A percentile compares a stretch with the other conserved stretches of the same genome.
These are phyloP conservation scores for Solen grandis DNA, from an alignment of 1,140 invertebrate species.

Conservation along the genomic window DNA sequence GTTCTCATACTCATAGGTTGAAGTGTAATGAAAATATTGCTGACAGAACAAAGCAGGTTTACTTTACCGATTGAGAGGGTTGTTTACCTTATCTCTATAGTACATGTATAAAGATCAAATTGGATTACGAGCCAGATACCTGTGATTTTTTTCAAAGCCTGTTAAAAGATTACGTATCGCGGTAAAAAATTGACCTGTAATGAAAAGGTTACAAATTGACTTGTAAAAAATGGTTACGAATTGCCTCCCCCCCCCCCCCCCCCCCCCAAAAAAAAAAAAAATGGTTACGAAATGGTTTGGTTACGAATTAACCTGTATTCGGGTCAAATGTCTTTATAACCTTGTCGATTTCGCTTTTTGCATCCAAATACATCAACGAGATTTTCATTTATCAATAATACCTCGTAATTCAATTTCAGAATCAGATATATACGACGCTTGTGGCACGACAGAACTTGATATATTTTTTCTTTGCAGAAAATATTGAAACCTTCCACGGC, in stretches of 20 bases:
- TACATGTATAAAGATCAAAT: too few relatives aligned
- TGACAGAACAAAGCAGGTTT: too few relatives aligned
- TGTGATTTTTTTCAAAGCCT: neutral
- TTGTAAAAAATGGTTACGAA: neutral
- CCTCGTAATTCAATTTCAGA: neutral
- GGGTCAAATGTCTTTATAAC: too few relatives aligned
- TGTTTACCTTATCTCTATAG: too few relatives aligned
- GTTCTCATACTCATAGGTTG: too few relatives aligned
- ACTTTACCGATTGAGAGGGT: neutral
- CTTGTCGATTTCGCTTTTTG: neutral
- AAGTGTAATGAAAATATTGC: too few relatives aligned
- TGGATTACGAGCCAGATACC: too few relatives aligned
- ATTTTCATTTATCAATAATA: neutral
- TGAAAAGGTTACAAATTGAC: too few relatives aligned
- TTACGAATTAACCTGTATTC: neutral
- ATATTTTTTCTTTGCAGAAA: neutral
- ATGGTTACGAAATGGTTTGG: neutral
- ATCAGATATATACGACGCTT: neutral
- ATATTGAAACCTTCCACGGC: constrained; percentile 11
- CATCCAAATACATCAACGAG: neutral
- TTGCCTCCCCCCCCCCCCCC: neutral
- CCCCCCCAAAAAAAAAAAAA: neutral
- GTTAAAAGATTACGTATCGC: neutral
- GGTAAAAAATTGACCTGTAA: neutral
- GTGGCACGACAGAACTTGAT: neutral